Evolutionary conservation across 2,797 vertebrate species (phyloP).

Genomic region (Gadopsis bispinosus): DNA sequence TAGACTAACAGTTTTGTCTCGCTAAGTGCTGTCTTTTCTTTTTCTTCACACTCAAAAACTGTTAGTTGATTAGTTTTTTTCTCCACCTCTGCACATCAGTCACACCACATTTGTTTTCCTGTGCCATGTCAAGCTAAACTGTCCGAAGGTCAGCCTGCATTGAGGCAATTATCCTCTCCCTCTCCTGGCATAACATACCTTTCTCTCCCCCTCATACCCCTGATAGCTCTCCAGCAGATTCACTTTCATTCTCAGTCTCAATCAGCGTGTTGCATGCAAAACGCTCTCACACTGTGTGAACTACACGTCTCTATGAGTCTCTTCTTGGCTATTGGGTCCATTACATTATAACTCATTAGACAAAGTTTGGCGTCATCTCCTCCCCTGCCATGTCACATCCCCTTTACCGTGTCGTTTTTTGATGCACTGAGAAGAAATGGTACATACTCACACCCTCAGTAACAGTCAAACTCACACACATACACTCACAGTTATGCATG

Average conservation of each 20-base stretch:
- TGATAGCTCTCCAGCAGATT: constrained; percentile 54
- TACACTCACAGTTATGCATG: constrained; percentile 13
- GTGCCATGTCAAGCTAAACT: constrained; percentile 48
- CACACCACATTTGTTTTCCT: constrained; percentile 38
- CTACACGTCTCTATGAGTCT: constrained; percentile 40
- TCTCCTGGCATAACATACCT: constrained; percentile 41
- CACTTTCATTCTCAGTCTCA: constrained; percentile 51
- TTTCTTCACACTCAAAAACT: constrained; percentile 5
- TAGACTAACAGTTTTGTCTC: not conserved
- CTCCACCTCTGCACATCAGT: constrained; percentile 19
- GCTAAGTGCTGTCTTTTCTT: not conserved
- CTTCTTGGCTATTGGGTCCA: constrained; percentile 33
- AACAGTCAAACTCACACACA: not conserved
- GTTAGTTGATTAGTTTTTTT: constrained; percentile 15
- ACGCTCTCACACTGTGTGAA: constrained; percentile 52
- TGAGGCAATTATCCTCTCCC: constrained; percentile 32
- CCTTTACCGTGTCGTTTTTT: constrained; percentile 36
- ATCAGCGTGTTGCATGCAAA: constrained; percentile 52
- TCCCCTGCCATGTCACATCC: constrained; percentile 29
- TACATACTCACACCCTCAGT: constrained; percentile 30
- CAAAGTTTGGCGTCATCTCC: constrained; percentile 33
- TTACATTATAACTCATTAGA: constrained; percentile 55
- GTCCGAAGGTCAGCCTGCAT: constrained; percentile 35
- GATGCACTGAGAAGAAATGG: constrained; percentile 28
- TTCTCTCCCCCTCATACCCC: constrained; percentile 25